Conservation (phyloP, 1,140 invertebrate species). For the Yoshiicerus persimilis region DNA sequence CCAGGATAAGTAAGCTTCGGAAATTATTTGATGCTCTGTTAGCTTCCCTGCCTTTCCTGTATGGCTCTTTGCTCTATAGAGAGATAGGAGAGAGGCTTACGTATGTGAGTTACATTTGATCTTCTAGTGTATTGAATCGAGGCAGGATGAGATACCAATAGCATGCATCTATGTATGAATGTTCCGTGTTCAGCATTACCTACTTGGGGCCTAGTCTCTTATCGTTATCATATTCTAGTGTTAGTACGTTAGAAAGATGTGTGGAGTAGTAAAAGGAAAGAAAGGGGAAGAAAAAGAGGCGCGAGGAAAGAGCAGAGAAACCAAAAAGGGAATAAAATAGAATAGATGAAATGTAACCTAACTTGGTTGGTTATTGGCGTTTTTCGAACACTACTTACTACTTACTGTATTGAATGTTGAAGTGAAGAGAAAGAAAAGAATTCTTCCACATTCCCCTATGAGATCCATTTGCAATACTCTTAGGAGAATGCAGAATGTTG, state of each 20-base stretch:
- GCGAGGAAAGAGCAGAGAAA: background rate
- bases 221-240: background rate
- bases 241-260: too few species aligned
- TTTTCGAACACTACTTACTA: background rate
- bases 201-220: background rate
- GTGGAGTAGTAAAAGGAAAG: background rate
- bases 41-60: background rate
- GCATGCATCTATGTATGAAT: background rate
- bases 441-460: background rate
- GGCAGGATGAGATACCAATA: background rate
- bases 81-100: background rate
- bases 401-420: too few species aligned
- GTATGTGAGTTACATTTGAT: background rate
- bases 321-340: background rate
- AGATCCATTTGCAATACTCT: background rate
- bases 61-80: background rate
- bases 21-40: constrained; percentile 15
- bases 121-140: background rate
- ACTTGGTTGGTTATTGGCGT: background rate
- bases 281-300: background rate
- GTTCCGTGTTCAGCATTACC: background rate
- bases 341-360: background rate
- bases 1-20: background rate
- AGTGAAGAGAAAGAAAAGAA: background rate
- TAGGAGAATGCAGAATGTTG: background rate